These are phyloP conservation scores for Acanthurus lineatus DNA, from an alignment of 2,797 vertebrate species.

Conservation along the genomic window DNA sequence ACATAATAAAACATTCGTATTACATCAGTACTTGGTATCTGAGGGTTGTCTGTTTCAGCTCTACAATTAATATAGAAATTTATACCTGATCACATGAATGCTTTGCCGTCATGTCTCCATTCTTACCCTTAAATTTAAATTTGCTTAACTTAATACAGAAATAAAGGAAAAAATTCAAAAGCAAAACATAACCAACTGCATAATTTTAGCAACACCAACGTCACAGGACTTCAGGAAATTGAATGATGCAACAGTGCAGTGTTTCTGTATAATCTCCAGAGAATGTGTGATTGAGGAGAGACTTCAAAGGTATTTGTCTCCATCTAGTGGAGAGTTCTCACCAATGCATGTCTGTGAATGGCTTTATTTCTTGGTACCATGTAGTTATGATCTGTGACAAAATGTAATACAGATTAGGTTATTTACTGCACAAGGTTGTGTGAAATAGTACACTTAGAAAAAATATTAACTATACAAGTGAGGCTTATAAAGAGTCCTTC, in stretches of 20 bases:
- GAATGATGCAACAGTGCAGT: constrained; percentile 73
- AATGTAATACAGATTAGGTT: too few relatives aligned
- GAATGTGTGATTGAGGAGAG: neutral
- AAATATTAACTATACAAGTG: too few relatives aligned
- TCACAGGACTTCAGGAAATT: constrained; percentile 42
- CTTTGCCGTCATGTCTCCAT: neutral
- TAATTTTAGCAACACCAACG: constrained; percentile 49
- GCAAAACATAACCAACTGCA: constrained; percentile 34
- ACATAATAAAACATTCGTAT: neutral
- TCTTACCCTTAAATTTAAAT: neutral
- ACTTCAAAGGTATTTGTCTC: constrained; percentile 42
- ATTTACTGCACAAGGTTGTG: too few relatives aligned
- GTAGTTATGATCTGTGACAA: neutral
- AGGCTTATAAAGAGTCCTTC: too few relatives aligned
- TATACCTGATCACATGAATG: neutral
- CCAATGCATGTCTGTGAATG: neutral
- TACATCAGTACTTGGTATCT: neutral
- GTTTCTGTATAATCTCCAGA: constrained; percentile 22
- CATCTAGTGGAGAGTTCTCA: constrained; percentile 64
- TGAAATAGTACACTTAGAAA: too few relatives aligned
- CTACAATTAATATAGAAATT: neutral
- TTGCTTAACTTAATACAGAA: neutral
- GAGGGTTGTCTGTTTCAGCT: neutral
- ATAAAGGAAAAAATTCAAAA: constrained; percentile 3
- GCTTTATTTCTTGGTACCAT: neutral